These are phyloP conservation scores for Lepeophtheirus salmonis DNA, from an alignment of 1,140 invertebrate genomes.

Conservation along the genomic window DNA sequence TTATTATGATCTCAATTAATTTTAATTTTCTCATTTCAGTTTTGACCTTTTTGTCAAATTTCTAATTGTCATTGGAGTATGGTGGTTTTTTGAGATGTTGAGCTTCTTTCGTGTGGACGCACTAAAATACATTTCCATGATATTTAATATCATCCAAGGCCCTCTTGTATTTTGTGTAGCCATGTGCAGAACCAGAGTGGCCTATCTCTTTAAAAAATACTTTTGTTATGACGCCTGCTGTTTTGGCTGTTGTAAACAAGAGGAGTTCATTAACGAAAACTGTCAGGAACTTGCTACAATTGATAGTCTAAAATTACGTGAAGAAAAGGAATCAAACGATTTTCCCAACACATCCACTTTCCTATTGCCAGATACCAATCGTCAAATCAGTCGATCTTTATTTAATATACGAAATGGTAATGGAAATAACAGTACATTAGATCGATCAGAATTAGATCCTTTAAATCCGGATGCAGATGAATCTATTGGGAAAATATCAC, in stretches of 20 bases:
- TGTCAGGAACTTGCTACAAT: conserved; percentile 11
- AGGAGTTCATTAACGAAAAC: conserved; percentile 7
- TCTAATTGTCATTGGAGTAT: conserved; percentile 10
- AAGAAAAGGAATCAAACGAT: not conserved
- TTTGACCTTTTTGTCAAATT: conserved; percentile 16
- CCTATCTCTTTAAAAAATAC: conserved; percentile 17
- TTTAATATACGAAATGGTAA: conserved; percentile 6
- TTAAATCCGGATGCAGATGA: not conserved
- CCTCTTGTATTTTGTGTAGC: conserved; percentile 14
- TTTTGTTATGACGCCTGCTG: conserved; percentile 11
- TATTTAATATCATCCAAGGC: conserved; percentile 15
- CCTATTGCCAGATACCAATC: not conserved
- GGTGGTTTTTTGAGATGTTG: conserved; percentile 10
- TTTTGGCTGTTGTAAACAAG: not conserved
- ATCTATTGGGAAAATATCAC: not conserved
- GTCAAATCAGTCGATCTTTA: conserved; percentile 3
- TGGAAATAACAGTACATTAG: not conserved
- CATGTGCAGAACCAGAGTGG: conserved; percentile 17
- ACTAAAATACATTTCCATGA: conserved; percentile 11
- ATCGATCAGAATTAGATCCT: conserved; percentile 1
- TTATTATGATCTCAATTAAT: not conserved
- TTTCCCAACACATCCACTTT: not conserved
- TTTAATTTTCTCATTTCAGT: conserved; percentile 3
- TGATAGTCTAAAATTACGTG: conserved; percentile 1
- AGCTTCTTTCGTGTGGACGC: conserved; percentile 8